These are phyloP conservation scores for Hydrochoerus hydrochaeris DNA, from an alignment of 2,113 vertebrate genomes.

Conservation along the genomic window DNA sequence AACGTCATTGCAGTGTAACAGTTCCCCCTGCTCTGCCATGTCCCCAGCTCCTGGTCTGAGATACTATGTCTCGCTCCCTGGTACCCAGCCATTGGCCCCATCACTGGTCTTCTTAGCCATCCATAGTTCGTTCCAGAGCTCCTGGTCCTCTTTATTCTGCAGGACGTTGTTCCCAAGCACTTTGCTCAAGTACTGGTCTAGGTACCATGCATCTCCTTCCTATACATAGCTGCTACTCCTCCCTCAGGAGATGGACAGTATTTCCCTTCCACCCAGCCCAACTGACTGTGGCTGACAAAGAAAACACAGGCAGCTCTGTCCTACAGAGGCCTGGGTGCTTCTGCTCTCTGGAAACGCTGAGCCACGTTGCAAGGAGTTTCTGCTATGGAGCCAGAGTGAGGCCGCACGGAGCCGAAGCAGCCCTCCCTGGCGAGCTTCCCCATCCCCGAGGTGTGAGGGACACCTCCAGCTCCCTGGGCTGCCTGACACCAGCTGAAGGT, in stretches of 20 bases:
- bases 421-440: too few relatives aligned
- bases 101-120: neutral
- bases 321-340: too few relatives aligned
- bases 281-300: neutral
- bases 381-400: neutral
- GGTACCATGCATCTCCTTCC: neutral
- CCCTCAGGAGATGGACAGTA: neutral
- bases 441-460: neutral
- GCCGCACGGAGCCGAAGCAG: neutral
- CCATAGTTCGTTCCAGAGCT: neutral
- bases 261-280: neutral
- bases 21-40: fast-evolving
- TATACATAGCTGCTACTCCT: neutral
- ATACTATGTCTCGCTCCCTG: neutral
- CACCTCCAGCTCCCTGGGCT: neutral
- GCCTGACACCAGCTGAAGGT: too few relatives aligned
- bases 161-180: neutral
- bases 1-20: neutral
- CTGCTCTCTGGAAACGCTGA: neutral
- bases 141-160: neutral
- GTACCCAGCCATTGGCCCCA: too few relatives aligned
- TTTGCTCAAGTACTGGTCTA: neutral
- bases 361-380: neutral
- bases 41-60: too few relatives aligned
- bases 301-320: neutral